phyloP scores from a whole-genome alignment of 1,140 invertebrate genomes.

The Pantala flavescens region DNA sequence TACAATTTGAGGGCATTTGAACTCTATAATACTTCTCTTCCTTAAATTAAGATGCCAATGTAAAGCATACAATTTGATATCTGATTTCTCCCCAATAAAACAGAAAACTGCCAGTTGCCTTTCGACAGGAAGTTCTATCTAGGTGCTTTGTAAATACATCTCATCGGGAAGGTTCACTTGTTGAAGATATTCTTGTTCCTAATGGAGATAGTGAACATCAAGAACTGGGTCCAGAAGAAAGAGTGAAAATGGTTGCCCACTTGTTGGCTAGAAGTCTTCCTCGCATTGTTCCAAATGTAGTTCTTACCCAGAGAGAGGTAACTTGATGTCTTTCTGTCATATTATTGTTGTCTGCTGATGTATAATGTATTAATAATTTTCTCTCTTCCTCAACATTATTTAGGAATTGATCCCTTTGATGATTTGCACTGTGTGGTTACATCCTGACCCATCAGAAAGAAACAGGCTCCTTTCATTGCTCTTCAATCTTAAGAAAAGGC shows the following conservation, averaged over 20 bases:
- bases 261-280: conserved; percentile 40
- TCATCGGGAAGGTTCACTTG: conserved; percentile 26
- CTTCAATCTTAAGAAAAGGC: conserved; percentile 67
- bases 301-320: conserved; percentile 55
- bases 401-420: conserved; percentile 62
- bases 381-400: conserved; percentile 19
- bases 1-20: too few species aligned
- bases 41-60: too few species aligned
- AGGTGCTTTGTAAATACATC: conserved; percentile 35
- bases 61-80: too few species aligned
- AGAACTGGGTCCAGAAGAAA: not conserved
- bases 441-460: conserved; percentile 45
- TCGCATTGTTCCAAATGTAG: conserved; percentile 56
- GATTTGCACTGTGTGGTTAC: conserved; percentile 50
- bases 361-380: conserved; percentile 14
- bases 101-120: conserved; percentile 40
- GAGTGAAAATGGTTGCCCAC: conserved; percentile 28
- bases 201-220: not conserved
- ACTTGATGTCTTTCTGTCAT: conserved; percentile 11
- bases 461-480: conserved; percentile 58
- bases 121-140: conserved; percentile 41
- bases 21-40: too few species aligned
- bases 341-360: not conserved
- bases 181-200: conserved; percentile 30
- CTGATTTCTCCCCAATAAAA: conserved; percentile 17